Base-by-base conservation (phyloP, 2,888 invertebrate species). In the Liodrosophila aerea region DNA sequence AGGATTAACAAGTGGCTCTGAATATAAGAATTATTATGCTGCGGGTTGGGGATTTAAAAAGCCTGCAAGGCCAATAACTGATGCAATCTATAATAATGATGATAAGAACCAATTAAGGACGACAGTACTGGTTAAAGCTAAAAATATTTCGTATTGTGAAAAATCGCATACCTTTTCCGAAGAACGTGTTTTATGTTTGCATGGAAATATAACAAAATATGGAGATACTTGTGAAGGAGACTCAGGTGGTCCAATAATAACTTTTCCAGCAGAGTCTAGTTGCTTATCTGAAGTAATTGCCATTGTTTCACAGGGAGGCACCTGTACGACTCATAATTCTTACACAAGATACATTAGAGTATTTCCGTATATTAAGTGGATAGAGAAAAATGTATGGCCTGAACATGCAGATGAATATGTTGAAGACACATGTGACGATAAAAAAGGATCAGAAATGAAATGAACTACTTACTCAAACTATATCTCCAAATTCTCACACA, bases 231-330 rank as follows among this genome's bases (percentile, higher is more conserved):
- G 68, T 11, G 0, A 0, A 0, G 34, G 37, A 5, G 73, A 72
- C 31, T 73, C 73, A 11, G 72, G 72, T 1, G 61, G 73, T 31
- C 72, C 72, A 4, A 0, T 62, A 12, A 69, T 65, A 7, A 0
- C 0, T 40, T 22, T 22, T 39, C 9, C 33, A 4, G 27, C 5
- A 1, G 1, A 1, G 1, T 9, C 11, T n/a, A 47, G 30, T 15
- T 72, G 73, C 8, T 7, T 47, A 3, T 47, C 11, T 37, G 46
- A 39, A 16, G 7, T 73, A 16, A 9, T 50, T 16, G 73, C 22
- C 0, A 4, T 59, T 27, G 41, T 73, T 40, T 34, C 58, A 27
- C 0, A 0, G 0, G 65, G 70, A 22, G 0, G 0, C 0, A 0
- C 0, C 0, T 54, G 60, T 4, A 0, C 15, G 0, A 0, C 0